Conservation (phyloP, 2,113 vertebrate genomes). For the Miniopterus natalensis region DNA sequence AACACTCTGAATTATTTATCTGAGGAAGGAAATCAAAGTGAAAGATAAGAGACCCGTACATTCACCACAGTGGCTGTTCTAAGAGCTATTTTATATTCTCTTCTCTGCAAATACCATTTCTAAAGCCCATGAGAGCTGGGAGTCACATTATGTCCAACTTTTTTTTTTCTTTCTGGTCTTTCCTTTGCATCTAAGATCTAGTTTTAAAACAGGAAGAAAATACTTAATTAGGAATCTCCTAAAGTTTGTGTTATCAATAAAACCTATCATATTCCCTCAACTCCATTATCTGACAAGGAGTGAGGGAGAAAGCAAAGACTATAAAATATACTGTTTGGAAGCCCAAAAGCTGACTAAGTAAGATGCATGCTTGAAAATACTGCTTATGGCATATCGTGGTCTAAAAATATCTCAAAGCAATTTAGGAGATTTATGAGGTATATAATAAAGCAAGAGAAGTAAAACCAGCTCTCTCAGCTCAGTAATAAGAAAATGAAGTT, state of each 20-base stretch:
- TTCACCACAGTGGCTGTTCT: not conserved
- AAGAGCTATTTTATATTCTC: slow-evolving; percentile 50
- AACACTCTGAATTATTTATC: slow-evolving; percentile 80
- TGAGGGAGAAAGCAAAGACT: slow-evolving; percentile 36
- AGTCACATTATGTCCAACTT: not conserved
- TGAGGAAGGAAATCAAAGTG: slow-evolving; percentile 78
- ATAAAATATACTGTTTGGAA: slow-evolving; percentile 43
- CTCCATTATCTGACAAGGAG: slow-evolving; percentile 44
- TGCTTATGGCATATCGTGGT: slow-evolving; percentile 48
- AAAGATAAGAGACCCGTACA: slow-evolving; percentile 73
- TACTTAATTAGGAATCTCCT: slow-evolving; percentile 71
- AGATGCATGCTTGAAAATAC: slow-evolving; percentile 70
- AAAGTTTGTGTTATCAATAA: slow-evolving; percentile 55
- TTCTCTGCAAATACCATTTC: slow-evolving; percentile 6
- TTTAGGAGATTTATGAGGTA: slow-evolving; percentile 74
- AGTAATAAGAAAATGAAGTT: slow-evolving; percentile 70
- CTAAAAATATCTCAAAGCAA: slow-evolving; percentile 78
- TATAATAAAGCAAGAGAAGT: slow-evolving; percentile 56
- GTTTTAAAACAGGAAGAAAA: slow-evolving; percentile 47
- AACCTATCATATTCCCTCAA: not conserved
- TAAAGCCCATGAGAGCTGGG: slow-evolving; percentile 56
- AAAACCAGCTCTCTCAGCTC: slow-evolving; percentile 61
- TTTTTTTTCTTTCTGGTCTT: not conserved
- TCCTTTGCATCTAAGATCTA: slow-evolving; percentile 43
- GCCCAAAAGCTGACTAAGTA: slow-evolving; percentile 60